Conservation (phyloP, 37 sponge, comb jelly and placozoan genomes). For the Cliona cf. orientalis region DNA sequence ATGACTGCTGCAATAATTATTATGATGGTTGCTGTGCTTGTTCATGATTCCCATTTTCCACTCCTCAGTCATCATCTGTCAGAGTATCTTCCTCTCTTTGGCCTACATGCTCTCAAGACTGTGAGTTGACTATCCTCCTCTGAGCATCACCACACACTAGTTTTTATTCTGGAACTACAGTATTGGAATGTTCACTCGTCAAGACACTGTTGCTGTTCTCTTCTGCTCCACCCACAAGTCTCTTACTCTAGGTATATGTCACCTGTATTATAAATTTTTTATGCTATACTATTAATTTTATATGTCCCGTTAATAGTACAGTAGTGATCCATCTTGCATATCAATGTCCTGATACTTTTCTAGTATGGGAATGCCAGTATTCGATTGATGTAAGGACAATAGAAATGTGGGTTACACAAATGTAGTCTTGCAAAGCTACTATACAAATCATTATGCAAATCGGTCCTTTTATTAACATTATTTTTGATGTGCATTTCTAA, state of each 20-base stretch:
- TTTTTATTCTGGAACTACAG: not conserved
- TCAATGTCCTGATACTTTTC: too few relatives aligned
- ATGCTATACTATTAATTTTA: not conserved
- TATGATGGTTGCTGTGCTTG: not conserved
- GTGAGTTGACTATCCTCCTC: constrained; percentile 32
- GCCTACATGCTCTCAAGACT: constrained; percentile 13
- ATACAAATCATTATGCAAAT: too few relatives aligned
- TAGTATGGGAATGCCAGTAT: too few relatives aligned
- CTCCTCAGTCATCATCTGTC: constrained; percentile 44
- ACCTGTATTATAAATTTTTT: not conserved
- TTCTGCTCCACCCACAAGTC: constrained; percentile 99
- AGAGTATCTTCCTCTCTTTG: constrained; percentile 33
- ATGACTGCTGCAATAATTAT: not conserved
- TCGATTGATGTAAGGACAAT: too few relatives aligned
- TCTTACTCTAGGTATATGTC: constrained; percentile 88
- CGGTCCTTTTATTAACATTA: too few relatives aligned
- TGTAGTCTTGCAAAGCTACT: too few relatives aligned
- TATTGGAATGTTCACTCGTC: constrained; percentile 28
- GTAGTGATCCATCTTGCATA: too few relatives aligned
- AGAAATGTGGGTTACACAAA: too few relatives aligned
- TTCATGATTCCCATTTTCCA: not conserved
- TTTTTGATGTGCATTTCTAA: not conserved
- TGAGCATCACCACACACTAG: not conserved
- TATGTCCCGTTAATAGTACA: too few relatives aligned
- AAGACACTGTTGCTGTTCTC: constrained; percentile 80